Percentiles rank a stretch among this genome's conserved stretches.
Evolutionary conservation across 2,888 invertebrate species (phyloP).

Genomic region (Oscheius myriophilus): DNA sequence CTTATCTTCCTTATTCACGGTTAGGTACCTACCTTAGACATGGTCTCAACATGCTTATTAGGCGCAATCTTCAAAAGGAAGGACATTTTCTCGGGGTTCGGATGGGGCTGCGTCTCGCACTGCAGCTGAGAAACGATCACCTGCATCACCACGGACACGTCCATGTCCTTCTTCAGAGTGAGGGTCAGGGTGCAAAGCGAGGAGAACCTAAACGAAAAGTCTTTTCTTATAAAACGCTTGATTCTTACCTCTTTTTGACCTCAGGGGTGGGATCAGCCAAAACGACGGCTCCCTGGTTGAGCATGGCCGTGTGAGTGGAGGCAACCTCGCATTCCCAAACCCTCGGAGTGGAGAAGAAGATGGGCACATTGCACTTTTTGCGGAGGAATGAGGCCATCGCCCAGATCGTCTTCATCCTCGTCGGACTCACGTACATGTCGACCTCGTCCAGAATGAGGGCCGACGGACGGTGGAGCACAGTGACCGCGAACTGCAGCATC

Average conservation of each 20-base stretch:
- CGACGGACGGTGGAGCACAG: conserved; percentile 9
- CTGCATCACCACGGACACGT: not conserved
- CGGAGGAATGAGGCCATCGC: conserved; percentile 8
- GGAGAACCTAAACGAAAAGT: not conserved
- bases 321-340: conserved; percentile 8
- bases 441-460: conserved; percentile 16
- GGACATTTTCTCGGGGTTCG: conserved; percentile 8
- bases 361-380: conserved; percentile 4
- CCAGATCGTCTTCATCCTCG: conserved; percentile 20
- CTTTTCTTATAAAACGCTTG: no score
- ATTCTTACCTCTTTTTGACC: conserved; percentile 10
- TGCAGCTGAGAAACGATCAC: conserved; percentile 3
- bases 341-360: conserved; percentile 15
- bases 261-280: conserved; percentile 18
- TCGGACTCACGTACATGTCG: conserved; percentile 18
- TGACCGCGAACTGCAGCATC: conserved; percentile 18
- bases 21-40: not conserved
- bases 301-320: conserved; percentile 17
- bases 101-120: conserved; percentile 3
- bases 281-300: conserved; percentile 11
- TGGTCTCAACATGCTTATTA: not conserved
- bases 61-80: conserved; percentile 5
- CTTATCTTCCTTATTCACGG: not conserved
- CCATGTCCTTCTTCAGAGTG: conserved; percentile 5
- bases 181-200: conserved; percentile 9